A percentile compares a stretch with the other conserved stretches of the same genome.
Evolutionary conservation across 2,797 vertebrate species (phyloP).

Genomic region (Schizopygopsis malacanthus): DNA sequence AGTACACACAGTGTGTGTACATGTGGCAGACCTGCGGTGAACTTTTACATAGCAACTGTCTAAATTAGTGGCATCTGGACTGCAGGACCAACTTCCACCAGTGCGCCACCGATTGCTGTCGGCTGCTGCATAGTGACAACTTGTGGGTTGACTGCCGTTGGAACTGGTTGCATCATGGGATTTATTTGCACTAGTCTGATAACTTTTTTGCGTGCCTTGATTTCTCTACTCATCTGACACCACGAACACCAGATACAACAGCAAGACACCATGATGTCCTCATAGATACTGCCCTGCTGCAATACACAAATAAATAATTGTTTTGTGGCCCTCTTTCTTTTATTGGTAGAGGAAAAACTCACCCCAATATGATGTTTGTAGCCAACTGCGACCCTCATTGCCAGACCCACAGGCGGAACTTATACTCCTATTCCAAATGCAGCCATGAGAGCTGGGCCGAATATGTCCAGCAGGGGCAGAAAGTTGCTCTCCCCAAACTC

Average conservation of each 20-base stretch:
- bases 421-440: neutral
- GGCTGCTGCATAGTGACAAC: neutral
- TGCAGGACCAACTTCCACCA: neutral
- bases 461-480: conserved; percentile 56
- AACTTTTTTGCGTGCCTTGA: conserved; percentile 45
- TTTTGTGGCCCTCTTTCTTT: neutral
- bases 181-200: conserved; percentile 46
- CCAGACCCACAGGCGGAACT: conserved; percentile 54
- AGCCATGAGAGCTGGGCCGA: neutral
- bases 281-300: conserved; percentile 68
- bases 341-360: neutral
- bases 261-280: conserved; percentile 65
- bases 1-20: neutral
- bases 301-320: neutral
- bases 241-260: conserved; percentile 68
- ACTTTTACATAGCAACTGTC: neutral
- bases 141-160: neutral
- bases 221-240: conserved; percentile 76
- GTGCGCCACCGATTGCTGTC: neutral
- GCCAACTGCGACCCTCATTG: conserved; percentile 55
- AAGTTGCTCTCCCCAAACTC: conserved; percentile 55
- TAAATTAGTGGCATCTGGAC: neutral
- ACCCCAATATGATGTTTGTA: conserved; percentile 58
- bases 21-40: neutral
- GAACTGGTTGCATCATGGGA: neutral